A percentile compares a stretch with the other conserved stretches of the same genome.
phyloP scores from a whole-genome alignment of 35 echinoderm and acorn worm genomes.

The Apostichopus californicus region DNA sequence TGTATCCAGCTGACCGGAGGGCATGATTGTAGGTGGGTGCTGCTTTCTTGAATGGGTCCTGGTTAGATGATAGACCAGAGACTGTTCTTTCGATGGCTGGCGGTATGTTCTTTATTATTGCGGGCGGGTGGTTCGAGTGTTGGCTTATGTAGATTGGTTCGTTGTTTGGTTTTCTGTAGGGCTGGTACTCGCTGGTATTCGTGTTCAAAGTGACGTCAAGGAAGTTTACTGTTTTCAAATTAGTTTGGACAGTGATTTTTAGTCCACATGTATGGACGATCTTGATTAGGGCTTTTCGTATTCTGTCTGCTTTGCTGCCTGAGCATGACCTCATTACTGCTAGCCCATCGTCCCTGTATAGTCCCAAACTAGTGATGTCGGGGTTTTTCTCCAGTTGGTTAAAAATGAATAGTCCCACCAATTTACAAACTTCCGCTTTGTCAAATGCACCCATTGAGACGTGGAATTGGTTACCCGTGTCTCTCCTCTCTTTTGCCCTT shows the following conservation, averaged over 20 bases:
- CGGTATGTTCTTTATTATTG: not conserved
- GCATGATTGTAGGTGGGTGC: conserved; percentile 16
- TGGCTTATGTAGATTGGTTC: conserved; percentile 9
- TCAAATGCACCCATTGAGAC: not conserved
- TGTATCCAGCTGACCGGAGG: not conserved
- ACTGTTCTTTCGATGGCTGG: not conserved
- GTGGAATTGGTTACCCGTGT: not conserved
- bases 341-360: not conserved
- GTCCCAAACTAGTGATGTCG: not conserved
- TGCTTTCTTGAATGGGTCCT: conserved; percentile 27
- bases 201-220: conserved; percentile 43
- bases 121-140: not conserved
- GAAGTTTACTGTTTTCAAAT: conserved; percentile 23
- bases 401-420: not conserved
- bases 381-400: not conserved
- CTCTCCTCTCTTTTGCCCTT: not conserved
- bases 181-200: not conserved
- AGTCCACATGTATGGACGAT: not conserved
- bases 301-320: not conserved
- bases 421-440: not conserved
- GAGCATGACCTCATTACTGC: not conserved
- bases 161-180: conserved; percentile 57
- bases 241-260: not conserved
- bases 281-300: not conserved
- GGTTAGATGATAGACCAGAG: not conserved